These are phyloP conservation scores for Dolichopus griseipennis DNA, from an alignment of 2,888 invertebrate genomes.

Conservation along the genomic window DNA sequence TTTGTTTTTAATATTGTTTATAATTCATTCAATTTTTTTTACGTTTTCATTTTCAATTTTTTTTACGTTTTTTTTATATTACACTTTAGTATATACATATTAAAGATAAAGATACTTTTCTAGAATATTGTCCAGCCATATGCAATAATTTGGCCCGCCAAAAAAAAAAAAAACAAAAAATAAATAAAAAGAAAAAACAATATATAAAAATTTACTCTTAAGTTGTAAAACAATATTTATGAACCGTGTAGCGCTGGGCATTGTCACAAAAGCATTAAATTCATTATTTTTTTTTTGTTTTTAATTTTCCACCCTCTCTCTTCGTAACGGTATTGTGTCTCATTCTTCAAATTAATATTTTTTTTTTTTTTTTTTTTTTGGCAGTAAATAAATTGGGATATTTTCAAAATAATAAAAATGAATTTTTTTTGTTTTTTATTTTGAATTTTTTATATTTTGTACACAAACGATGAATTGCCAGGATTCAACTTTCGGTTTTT, in stretches of 20 bases:
- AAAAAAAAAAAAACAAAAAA: neutral
- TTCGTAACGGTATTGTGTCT: too few species aligned
- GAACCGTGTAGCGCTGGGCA: neutral
- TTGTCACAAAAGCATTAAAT: neutral
- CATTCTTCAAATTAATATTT: neutral
- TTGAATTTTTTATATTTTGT: too few species aligned
- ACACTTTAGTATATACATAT: too few species aligned
- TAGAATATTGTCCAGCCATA: neutral
- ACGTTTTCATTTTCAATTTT: too few species aligned
- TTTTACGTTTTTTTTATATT: too few species aligned
- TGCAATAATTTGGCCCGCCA: neutral
- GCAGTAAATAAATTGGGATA: slow-evolving; percentile 1
- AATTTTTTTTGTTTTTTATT: too few species aligned
- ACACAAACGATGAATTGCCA: neutral
- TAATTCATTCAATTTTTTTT: too few species aligned
- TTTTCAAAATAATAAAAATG: neutral
- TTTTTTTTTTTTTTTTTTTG: neutral
- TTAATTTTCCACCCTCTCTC: neutral
- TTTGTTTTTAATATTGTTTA: too few species aligned
- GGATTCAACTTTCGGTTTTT: neutral
- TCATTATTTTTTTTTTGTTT: neutral
- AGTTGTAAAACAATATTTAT: neutral
- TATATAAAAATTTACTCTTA: too few species aligned
- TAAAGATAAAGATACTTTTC: too few species aligned
- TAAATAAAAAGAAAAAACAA: too few species aligned